Evolutionary conservation across 2,888 invertebrate species (phyloP).

Genomic region (Spicauda simplicius): DNA sequence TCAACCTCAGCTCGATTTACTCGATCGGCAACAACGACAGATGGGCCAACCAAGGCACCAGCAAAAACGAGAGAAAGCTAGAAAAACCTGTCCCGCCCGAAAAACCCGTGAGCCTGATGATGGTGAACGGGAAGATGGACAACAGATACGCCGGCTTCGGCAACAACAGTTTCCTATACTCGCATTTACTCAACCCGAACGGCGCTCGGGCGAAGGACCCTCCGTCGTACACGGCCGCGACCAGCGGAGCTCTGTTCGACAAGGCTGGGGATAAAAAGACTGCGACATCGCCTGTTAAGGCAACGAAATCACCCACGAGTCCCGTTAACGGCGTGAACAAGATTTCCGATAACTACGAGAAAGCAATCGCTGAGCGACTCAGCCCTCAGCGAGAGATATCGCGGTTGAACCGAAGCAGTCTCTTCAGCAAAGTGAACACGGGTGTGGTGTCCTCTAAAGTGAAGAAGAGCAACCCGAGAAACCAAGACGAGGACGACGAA

Average conservation of each 20-base stretch:
- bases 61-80: constrained; percentile 66
- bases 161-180: constrained; percentile 80
- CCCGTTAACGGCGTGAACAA: constrained; percentile 77
- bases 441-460: constrained; percentile 72
- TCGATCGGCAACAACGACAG: constrained; percentile 67
- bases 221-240: constrained; percentile 72
- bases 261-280: constrained; percentile 51
- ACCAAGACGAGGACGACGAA: constrained; percentile 69
- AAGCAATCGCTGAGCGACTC: constrained; percentile 73
- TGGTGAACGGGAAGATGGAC: constrained; percentile 79
- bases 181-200: constrained; percentile 64
- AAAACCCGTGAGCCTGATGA: constrained; percentile 78
- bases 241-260: constrained; percentile 62
- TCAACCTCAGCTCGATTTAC: constrained; percentile 80
- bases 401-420: constrained; percentile 66
- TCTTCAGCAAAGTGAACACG: constrained; percentile 77
- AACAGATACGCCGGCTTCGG: constrained; percentile 69
- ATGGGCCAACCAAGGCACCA: constrained; percentile 53
- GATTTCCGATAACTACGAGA: constrained; percentile 80
- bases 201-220: constrained; percentile 71
- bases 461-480: constrained; percentile 58
- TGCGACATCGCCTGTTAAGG: constrained; percentile 61
- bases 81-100: constrained; percentile 80
- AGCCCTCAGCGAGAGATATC: constrained; percentile 70
- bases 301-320: constrained; percentile 63